Evolutionary conservation across 1,140 invertebrate species (phyloP).

Genomic region (Drosophila athabasca): DNA sequence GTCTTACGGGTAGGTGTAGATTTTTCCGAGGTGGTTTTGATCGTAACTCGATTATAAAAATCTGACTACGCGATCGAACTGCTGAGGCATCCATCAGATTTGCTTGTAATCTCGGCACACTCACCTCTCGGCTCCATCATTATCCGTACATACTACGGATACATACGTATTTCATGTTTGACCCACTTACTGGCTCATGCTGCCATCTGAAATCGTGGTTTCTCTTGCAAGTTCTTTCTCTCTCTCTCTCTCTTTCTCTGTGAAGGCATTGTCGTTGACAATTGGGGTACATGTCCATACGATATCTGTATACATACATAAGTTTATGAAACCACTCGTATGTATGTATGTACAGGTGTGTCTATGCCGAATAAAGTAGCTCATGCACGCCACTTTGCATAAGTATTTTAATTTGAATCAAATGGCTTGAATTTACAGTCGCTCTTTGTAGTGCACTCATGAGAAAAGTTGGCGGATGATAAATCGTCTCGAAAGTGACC

Average conservation of each 20-base stretch:
- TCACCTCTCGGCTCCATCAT: too few species aligned
- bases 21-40: constrained; percentile 12
- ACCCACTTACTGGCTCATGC: constrained; percentile 28
- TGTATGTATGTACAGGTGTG: not conserved
- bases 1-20: constrained; percentile 16
- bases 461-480: not conserved
- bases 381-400: constrained; percentile 18
- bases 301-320: too few species aligned
- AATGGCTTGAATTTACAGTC: not conserved
- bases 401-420: constrained; percentile 21
- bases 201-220: not conserved
- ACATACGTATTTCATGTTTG: constrained; percentile 12
- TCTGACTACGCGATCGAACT: constrained; percentile 30
- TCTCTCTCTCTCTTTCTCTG: not conserved
- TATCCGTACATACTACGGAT: not conserved
- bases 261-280: constrained; percentile 6
- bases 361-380: too few species aligned
- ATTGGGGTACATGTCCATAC: not conserved
- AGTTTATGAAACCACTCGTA: too few species aligned
- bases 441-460: too few species aligned
- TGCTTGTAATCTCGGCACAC: constrained; percentile 1
- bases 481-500: not conserved
- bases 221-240: not conserved
- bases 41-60: constrained; percentile 53
- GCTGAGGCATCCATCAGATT: constrained; percentile 5